Evolutionary conservation across 92 coral and sea anemone species (phyloP), one percentile per base, ranked within the genome.

Genomic region (Porites rus): DNA sequence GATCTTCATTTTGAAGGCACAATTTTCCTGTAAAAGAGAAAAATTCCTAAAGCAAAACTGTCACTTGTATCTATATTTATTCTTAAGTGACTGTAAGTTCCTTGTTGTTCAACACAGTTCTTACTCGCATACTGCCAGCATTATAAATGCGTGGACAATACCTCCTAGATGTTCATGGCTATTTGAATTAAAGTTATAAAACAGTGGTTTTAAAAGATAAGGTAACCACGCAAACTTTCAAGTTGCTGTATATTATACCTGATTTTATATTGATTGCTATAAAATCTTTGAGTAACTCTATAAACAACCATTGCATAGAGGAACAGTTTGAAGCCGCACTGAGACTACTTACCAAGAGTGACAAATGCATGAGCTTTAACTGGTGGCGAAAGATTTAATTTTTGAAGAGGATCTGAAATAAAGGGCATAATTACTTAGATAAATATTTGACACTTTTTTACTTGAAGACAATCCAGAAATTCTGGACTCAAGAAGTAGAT

Each of bases 311-410:
- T 38, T 38, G 43, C 6, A 3, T 38, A 72, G 10, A 2, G 46
- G 0, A 7, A 12, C 11, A 19, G 14, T 24, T 70, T 70, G 2
- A 10, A 0, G 21, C 9, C 3, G 31, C 43, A 21, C 25, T 18
- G 0, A 16, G 20, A 8, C 58, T 24, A 87, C 94, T 82, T 81
- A 97, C 99, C 99, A 59, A 97, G 90, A 31, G 99, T 97, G 53
- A 97, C 95, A 72, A 97, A 90, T 10, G 98, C 98, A 76, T 97
- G 98, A 50, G 99, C 99, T 83, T 97, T 95, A 43, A 97, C 99
- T 24, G 98, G 93, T 43, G 94, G 93, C 22, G 99, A 88, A 12
- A 97, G 96, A 60, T 93, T 86, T 71, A 89, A 80, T 61, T 84
- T 90, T 77, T 91, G 94, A 16, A 95, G 91, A 18, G 91, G 97